Conservation (phyloP, 2,797 vertebrate species). For the Gallinago solitaria region DNA sequence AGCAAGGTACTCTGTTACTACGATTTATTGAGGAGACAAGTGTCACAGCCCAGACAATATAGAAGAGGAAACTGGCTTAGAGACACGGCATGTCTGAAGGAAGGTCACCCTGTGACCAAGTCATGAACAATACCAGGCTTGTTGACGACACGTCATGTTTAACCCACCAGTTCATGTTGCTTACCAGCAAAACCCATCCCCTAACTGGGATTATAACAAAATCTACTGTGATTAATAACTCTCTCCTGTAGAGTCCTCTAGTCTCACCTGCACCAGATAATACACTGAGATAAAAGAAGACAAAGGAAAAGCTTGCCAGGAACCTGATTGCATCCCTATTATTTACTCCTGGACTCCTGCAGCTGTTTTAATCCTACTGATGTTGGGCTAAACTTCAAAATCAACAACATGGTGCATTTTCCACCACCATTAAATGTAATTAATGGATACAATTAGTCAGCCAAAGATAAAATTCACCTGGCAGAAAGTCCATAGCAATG, state of each 20-base stretch:
- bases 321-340: background rate
- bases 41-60: background rate
- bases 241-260: background rate
- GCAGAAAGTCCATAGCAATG: background rate
- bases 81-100: rapidly evolving
- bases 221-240: background rate
- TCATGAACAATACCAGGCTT: too few relatives aligned
- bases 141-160: rapidly evolving
- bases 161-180: background rate
- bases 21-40: background rate
- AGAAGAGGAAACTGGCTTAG: background rate
- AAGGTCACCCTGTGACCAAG: background rate
- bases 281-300: background rate
- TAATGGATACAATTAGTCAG: background rate
- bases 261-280: background rate
- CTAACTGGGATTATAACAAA: background rate
- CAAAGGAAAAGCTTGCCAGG: background rate
- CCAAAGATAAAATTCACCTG: background rate
- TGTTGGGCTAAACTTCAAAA: background rate
- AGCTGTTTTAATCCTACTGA: background rate
- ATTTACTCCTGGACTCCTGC: background rate
- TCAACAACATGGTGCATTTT: background rate
- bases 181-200: background rate
- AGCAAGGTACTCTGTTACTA: background rate
- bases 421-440: background rate